These are phyloP conservation scores for Papilio helenus DNA, from an alignment of 1,140 invertebrate genomes.

Conservation along the genomic window DNA sequence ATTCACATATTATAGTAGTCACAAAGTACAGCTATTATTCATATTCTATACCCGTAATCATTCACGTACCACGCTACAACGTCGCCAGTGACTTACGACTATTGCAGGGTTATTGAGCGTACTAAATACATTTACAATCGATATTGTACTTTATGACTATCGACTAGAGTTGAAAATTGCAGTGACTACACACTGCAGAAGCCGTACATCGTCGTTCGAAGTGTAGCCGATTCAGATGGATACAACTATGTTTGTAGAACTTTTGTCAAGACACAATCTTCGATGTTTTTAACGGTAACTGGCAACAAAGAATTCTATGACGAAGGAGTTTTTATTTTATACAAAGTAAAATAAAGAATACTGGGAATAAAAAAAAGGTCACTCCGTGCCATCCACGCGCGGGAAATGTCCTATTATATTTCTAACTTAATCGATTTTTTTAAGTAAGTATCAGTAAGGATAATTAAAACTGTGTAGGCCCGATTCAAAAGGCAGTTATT, in stretches of 20 bases:
- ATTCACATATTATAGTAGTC: neutral
- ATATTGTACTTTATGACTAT: neutral
- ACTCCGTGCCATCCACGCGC: too few relatives aligned
- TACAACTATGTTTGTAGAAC: conserved; percentile 5
- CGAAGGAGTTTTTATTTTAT: neutral
- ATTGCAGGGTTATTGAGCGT: conserved; percentile 6
- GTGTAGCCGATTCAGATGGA: neutral
- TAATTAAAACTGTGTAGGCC: too few relatives aligned
- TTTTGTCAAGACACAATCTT: neutral
- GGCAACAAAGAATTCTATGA: neutral
- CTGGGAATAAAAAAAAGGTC: neutral
- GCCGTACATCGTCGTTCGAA: conserved; percentile 5
- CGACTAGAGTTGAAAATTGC: neutral
- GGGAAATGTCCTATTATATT: too few relatives aligned
- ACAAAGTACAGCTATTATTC: neutral
- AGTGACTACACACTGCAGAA: neutral
- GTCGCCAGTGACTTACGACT: conserved; percentile 20
- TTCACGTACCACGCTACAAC: conserved; percentile 22
- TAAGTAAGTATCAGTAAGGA: neutral
- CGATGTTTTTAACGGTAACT: neutral
- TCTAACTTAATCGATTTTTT: neutral
- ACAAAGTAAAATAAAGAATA: neutral
- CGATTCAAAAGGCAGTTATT: too few relatives aligned
- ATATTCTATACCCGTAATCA: conserved; percentile 4
- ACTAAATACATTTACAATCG: neutral